Evolutionary conservation across 2,888 invertebrate genomes (phyloP).

Genomic region (Disparrhopalites patrizii): DNA sequence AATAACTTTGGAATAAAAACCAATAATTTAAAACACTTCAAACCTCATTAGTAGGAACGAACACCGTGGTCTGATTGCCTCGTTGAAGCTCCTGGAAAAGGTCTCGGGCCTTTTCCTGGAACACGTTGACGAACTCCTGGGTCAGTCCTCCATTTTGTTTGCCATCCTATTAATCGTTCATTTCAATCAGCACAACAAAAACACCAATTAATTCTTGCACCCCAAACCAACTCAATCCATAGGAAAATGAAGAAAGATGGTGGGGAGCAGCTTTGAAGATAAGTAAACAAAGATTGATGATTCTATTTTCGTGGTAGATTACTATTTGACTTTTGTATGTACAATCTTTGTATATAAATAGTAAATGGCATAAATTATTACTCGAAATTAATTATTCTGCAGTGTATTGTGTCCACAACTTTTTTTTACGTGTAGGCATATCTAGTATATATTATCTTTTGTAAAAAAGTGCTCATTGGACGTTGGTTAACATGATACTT

Average conservation of each 20-base stretch:
- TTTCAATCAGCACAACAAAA: constrained; percentile 11
- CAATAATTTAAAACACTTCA: too few relatives aligned
- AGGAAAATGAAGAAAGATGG: constrained; percentile 5
- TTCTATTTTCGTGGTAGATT: too few relatives aligned
- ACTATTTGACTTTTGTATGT: too few relatives aligned
- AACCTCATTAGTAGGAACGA: constrained; percentile 78
- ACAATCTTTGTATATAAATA: too few relatives aligned
- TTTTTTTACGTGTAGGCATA: not conserved
- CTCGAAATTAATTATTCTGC: not conserved
- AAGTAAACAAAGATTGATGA: constrained; percentile 25
- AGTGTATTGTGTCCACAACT: not conserved
- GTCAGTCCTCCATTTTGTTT: constrained; percentile 69
- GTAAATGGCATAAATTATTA: too few relatives aligned
- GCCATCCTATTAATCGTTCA: constrained; percentile 54
- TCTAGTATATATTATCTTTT: not conserved
- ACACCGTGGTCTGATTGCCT: constrained; percentile 66
- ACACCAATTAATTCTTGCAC: not conserved
- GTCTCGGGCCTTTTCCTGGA: constrained; percentile 56
- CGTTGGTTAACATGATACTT: not conserved
- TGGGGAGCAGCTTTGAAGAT: constrained; percentile 15
- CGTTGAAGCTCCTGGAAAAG: constrained; percentile 13
- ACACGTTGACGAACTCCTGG: constrained; percentile 75
- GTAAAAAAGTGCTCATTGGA: not conserved
- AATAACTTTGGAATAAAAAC: too few relatives aligned
- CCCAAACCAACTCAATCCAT: not conserved